phyloP scores from a whole-genome alignment of 2,113 vertebrate genomes.

The Chlorocebus sabaeus region DNA sequence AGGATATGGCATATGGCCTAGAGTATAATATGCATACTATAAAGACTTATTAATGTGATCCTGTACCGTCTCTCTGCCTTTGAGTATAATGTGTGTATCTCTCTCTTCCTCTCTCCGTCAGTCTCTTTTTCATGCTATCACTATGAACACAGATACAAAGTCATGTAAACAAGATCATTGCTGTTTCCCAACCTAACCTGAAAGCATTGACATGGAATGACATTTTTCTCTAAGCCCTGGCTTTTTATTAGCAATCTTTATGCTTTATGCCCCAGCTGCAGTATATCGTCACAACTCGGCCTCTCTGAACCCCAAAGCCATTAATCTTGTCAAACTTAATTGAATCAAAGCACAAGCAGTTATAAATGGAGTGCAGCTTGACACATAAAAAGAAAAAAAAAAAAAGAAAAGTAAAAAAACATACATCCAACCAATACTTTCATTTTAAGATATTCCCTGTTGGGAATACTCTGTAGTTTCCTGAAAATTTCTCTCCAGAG shows the following conservation, averaged over 20 bases:
- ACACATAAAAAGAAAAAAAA: neutral
- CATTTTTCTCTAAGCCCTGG: constrained; percentile 31
- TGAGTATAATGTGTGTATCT: rapidly evolving
- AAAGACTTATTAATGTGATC: neutral
- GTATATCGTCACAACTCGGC: neutral
- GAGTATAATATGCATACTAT: neutral
- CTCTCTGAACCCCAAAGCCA: neutral
- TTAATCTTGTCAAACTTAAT: constrained; percentile 64
- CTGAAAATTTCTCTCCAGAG: neutral
- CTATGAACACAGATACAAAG: neutral
- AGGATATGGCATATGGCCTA: neutral
- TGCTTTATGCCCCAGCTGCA: neutral
- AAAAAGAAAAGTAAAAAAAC: neutral
- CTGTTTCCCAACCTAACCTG: neutral
- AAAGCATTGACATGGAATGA: constrained; percentile 1
- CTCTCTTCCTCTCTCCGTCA: rapidly evolving
- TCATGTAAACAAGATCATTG: constrained; percentile 41
- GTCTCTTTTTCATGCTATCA: neutral
- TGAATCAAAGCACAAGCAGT: constrained; percentile 50
- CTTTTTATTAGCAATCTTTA: constrained; percentile 49
- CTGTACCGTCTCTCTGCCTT: neutral
- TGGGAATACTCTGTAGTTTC: neutral
- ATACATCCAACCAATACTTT: neutral
- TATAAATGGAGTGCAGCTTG: constrained; percentile 31
- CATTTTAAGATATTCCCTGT: neutral